Conservation (phyloP, 2,113 vertebrate genomes). For the Mystacornis crossleyi region DNA sequence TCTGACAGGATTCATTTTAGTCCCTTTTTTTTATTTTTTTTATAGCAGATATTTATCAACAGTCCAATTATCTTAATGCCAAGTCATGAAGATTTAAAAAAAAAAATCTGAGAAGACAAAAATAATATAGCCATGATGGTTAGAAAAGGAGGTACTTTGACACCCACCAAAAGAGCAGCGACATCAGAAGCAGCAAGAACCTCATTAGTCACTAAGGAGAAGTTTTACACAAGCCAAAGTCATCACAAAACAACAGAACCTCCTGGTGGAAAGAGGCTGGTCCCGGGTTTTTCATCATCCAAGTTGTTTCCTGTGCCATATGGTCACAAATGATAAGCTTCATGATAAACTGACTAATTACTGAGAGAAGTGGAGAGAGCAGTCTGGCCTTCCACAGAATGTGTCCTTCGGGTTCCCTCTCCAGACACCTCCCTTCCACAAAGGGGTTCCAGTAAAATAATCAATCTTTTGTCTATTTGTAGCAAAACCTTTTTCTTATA, state of each 20-base stretch:
- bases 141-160: not conserved
- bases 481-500: not conserved
- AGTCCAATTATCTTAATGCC: not conserved
- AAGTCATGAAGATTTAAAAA: not conserved
- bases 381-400: not conserved
- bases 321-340: not conserved
- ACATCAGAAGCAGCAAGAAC: not conserved
- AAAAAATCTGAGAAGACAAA: not conserved
- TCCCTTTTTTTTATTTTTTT: not conserved
- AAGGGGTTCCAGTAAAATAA: not conserved
- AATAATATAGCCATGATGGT: accelerated
- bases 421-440: not conserved
- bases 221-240: not conserved
- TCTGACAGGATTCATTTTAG: not conserved
- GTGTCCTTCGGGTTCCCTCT: not conserved
- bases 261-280: not conserved
- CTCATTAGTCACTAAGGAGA: not conserved
- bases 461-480: not conserved
- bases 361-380: not conserved
- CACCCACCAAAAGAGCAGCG: not conserved
- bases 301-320: not conserved
- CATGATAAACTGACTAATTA: not conserved
- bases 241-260: not conserved
- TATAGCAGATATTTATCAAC: not conserved
- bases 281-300: not conserved